These are phyloP conservation scores for Podabrus alpinus DNA, from an alignment of 2,888 invertebrate species.

Conservation along the genomic window DNA sequence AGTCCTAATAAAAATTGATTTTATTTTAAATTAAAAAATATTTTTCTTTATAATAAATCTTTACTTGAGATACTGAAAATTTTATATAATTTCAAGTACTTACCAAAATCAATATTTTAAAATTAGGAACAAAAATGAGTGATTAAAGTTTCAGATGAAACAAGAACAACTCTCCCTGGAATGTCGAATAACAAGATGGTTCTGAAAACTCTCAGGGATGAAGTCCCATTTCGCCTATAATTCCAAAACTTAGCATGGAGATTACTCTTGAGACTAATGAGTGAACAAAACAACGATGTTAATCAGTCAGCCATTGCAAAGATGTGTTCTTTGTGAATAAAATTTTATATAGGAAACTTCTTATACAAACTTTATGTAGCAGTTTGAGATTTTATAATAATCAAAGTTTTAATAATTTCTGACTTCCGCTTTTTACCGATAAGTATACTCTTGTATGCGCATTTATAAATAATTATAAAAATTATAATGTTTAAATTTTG, in stretches of 20 bases:
- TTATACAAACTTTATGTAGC: background rate
- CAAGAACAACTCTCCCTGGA: conserved; percentile 40
- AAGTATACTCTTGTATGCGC: background rate
- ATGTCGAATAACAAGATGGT: conserved; percentile 22
- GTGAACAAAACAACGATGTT: conserved; percentile 47
- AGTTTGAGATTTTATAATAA: background rate
- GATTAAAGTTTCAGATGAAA: conserved; percentile 47
- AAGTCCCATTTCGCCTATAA: conserved; percentile 40
- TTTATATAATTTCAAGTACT: conserved; percentile 9
- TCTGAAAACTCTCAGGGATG: conserved; percentile 32
- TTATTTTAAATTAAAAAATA: background rate
- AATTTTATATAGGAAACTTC: conserved; percentile 16
- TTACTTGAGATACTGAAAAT: background rate
- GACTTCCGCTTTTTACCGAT: background rate
- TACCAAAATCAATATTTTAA: conserved; percentile 24
- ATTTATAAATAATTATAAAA: background rate
- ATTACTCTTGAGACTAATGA: conserved; percentile 46
- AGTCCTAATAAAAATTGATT: conserved; percentile 33
- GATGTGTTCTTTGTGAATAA: conserved; percentile 40
- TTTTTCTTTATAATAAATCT: background rate
- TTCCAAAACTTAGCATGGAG: conserved; percentile 48
- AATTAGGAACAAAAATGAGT: conserved; percentile 46
- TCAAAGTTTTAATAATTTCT: background rate
- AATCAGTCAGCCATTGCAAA: conserved; percentile 48
- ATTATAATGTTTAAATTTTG: too few species aligned